Percentiles rank a stretch among this genome's conserved stretches.
These are phyloP conservation scores for Glossophaga mutica DNA, from an alignment of 2,797 vertebrate species.

Conservation along the genomic window DNA sequence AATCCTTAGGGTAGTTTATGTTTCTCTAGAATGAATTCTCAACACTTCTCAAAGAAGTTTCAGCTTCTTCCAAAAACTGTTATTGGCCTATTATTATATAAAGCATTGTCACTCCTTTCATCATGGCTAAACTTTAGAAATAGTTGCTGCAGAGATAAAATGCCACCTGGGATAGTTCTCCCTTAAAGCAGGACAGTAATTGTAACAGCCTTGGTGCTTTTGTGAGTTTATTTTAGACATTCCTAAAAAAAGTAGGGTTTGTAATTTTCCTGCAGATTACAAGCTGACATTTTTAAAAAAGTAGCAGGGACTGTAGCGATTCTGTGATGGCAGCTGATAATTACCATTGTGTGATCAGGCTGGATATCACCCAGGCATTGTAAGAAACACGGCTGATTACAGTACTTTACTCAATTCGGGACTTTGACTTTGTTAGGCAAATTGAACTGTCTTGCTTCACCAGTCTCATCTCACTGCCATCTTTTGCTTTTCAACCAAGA, in stretches of 20 bases:
- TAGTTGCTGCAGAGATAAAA: slow-evolving; percentile 44
- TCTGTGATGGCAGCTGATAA: slow-evolving; percentile 82
- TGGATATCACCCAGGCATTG: slow-evolving; percentile 78
- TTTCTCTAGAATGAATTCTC: background rate
- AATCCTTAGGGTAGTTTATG: background rate
- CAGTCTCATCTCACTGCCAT: slow-evolving; percentile 67
- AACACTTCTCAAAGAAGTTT: slow-evolving; percentile 26
- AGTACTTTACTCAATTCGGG: slow-evolving; percentile 63
- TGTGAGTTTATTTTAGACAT: slow-evolving; percentile 73
- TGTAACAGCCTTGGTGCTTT: slow-evolving; percentile 10
- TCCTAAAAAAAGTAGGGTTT: slow-evolving; percentile 72
- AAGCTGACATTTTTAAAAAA: slow-evolving; percentile 75
- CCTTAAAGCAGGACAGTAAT: slow-evolving; percentile 56
- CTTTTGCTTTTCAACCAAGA: slow-evolving; percentile 58
- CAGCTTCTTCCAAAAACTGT: background rate
- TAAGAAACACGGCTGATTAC: slow-evolving; percentile 79
- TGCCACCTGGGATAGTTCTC: slow-evolving; percentile 48
- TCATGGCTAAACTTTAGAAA: slow-evolving; percentile 55
- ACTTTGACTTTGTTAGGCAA: slow-evolving; percentile 81
- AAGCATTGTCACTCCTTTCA: background rate
- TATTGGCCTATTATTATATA: slow-evolving; percentile 23
- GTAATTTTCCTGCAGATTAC: slow-evolving; percentile 76
- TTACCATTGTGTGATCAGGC: slow-evolving; percentile 76
- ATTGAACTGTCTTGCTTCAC: slow-evolving; percentile 71
- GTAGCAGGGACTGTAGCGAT: slow-evolving; percentile 68